phyloP scores from a whole-genome alignment of 2,113 vertebrate species.

The Vicugna pacos region DNA sequence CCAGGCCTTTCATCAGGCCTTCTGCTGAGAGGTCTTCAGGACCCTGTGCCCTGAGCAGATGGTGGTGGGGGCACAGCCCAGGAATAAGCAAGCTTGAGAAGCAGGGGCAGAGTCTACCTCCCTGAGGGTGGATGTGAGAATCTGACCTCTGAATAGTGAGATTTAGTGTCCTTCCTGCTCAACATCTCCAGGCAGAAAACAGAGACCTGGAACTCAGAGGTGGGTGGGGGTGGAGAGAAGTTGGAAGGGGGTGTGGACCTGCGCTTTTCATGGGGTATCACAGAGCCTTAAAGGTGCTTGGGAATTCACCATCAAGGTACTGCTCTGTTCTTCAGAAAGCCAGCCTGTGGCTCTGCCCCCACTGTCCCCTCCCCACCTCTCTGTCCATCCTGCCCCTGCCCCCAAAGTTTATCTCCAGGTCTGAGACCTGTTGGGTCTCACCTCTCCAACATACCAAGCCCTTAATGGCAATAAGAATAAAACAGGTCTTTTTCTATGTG shows the following conservation, averaged over 20 bases:
- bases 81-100: neutral
- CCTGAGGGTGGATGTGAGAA: neutral
- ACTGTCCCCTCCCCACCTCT: neutral
- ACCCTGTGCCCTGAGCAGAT: neutral
- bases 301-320: neutral
- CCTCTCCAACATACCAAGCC: neutral
- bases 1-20: neutral
- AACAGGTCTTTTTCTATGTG: neutral
- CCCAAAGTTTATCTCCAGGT: neutral
- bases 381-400: neutral
- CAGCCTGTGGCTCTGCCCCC: neutral
- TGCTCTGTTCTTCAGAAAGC: slow-evolving; percentile 6
- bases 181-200: neutral
- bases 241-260: neutral
- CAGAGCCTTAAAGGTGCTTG: neutral
- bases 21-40: neutral
- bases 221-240: neutral
- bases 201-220: neutral
- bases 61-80: neutral
- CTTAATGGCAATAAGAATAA: neutral
- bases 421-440: neutral
- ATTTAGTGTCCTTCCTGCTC: neutral
- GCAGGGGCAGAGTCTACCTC: neutral
- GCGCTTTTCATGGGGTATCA: neutral
- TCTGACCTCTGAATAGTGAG: neutral